Evolutionary conservation across 2,113 vertebrate genomes (phyloP).

Genomic region (Anguilla rostrata): DNA sequence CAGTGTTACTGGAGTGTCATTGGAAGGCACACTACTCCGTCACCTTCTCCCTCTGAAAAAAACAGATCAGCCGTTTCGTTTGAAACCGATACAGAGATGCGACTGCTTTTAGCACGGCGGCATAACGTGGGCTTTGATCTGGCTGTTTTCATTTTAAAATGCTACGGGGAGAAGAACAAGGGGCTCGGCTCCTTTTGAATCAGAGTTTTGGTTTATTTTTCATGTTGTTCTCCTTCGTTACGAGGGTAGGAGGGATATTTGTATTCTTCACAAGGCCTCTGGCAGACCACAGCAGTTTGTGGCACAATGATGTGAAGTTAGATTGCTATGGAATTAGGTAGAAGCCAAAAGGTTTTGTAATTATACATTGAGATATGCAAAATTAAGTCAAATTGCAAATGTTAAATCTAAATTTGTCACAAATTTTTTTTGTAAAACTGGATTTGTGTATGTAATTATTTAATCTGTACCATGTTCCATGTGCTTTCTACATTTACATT

Average conservation of each 20-base stretch:
- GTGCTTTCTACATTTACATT: too few species aligned
- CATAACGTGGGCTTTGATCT: constrained; percentile 38
- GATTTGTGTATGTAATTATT: too few species aligned
- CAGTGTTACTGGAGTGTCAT: neutral
- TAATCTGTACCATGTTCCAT: too few species aligned
- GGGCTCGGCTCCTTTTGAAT: neutral
- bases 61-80: constrained; percentile 13
- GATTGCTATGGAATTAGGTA: too few species aligned
- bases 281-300: too few species aligned
- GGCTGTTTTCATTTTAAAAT: constrained; percentile 36
- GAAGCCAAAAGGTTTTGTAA: too few species aligned
- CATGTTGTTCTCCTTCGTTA: neutral
- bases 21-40: neutral
- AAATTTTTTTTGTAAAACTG: too few species aligned
- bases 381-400: too few species aligned
- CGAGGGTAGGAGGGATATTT: neutral
- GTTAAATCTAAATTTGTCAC: too few species aligned
- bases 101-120: constrained; percentile 13
- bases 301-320: too few species aligned
- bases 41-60: neutral
- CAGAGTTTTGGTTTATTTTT: constrained; percentile 23
- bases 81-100: neutral
- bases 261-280: too few species aligned
- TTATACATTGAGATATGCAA: too few species aligned
- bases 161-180: constrained; percentile 12